Evolutionary conservation across 2,888 invertebrate genomes (phyloP).

Genomic region (Drosophila robusta): DNA sequence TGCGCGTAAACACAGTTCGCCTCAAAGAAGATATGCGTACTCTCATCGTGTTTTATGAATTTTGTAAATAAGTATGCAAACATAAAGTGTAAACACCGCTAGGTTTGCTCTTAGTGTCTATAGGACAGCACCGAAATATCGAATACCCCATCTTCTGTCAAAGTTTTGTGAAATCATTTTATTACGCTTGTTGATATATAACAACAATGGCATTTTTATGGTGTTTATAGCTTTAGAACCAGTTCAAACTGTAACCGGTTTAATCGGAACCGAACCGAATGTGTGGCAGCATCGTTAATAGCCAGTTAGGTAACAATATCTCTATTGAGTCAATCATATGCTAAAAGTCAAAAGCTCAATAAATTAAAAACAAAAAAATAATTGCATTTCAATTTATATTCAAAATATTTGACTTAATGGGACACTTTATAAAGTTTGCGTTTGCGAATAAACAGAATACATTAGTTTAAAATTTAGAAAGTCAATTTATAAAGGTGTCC

Average conservation of each 20-base stretch:
- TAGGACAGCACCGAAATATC: constrained; percentile 13
- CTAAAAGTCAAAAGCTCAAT: neutral
- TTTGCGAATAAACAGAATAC: neutral
- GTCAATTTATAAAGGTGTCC: too few relatives aligned
- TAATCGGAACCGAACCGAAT: neutral
- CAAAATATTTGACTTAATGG: neutral
- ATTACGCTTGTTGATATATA: too few relatives aligned
- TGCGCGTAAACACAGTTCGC: neutral
- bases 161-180: too few relatives aligned
- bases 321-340: neutral
- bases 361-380: neutral
- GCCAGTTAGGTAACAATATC: neutral
- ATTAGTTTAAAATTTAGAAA: neutral
- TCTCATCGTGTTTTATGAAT: constrained; percentile 23
- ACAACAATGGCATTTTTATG: neutral
- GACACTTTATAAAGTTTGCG: too few relatives aligned
- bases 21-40: constrained; percentile 19
- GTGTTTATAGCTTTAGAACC: constrained; percentile 7
- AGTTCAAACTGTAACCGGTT: constrained; percentile 12
- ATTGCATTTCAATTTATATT: too few relatives aligned
- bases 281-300: neutral
- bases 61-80: constrained; percentile 37
- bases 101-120: neutral
- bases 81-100: constrained; percentile 24
- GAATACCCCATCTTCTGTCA: constrained; percentile 1